phyloP scores from a whole-genome alignment of 2,113 vertebrate genomes.

The Chauna torquata region DNA sequence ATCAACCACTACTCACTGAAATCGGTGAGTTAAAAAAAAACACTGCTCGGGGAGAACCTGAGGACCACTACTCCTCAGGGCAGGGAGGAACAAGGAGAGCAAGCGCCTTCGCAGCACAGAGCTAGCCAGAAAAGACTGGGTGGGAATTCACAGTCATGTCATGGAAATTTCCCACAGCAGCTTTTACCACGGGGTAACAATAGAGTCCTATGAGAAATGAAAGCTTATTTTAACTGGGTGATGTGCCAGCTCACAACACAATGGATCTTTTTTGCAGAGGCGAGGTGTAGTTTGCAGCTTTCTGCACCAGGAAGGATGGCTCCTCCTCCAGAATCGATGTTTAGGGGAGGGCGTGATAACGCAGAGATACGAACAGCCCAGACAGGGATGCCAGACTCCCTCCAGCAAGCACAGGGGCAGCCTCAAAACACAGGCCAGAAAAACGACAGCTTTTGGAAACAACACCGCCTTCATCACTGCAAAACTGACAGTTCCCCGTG shows the following conservation, averaged over 20 bases:
- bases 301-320: background rate
- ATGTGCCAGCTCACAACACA: background rate
- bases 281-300: background rate
- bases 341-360: background rate
- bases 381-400: background rate
- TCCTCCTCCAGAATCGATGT: background rate
- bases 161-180: conserved; percentile 39
- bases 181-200: conserved; percentile 23
- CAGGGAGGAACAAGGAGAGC: background rate
- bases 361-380: background rate
- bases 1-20: background rate
- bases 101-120: background rate
- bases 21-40: background rate
- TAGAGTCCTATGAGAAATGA: conserved; percentile 20
- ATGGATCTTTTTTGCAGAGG: background rate
- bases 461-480: background rate
- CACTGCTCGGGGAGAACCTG: too few relatives aligned
- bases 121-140: background rate
- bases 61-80: too few relatives aligned
- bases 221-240: background rate
- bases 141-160: background rate
- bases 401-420: background rate
- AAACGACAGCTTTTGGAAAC: background rate
- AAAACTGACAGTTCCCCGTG: background rate
- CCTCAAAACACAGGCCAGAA: background rate